Percentiles rank a stretch among this genome's conserved stretches.
Conservation (phyloP, 2,797 vertebrate genomes). For the Alosa sapidissima region DNA sequence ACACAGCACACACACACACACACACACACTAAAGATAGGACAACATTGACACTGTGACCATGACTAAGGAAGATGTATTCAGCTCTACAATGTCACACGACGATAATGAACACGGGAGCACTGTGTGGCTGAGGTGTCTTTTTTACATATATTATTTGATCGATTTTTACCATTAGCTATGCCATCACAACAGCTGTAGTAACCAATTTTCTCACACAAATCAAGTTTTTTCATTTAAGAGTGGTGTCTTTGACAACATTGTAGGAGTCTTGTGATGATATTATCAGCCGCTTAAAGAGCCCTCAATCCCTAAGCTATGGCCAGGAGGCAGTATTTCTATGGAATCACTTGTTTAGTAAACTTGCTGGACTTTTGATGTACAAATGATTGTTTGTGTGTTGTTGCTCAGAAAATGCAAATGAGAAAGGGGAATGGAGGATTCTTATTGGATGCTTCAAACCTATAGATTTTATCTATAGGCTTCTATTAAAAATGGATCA, state of each 20-base stretch:
- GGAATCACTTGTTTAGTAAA: neutral
- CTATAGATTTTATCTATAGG: neutral
- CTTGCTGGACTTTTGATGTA: no score
- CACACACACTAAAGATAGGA: neutral
- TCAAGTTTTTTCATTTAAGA: neutral
- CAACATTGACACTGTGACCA: conserved; percentile 12
- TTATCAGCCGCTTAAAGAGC: neutral
- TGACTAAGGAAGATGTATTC: neutral
- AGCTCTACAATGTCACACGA: neutral
- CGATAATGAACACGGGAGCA: neutral
- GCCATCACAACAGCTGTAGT: neutral
- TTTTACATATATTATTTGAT: neutral
- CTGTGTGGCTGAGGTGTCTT: neutral
- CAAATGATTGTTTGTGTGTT: neutral
- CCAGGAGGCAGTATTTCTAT: neutral
- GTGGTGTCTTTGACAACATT: neutral
- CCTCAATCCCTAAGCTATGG: neutral
- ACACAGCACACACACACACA: conserved; percentile 11
- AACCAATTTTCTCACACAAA: neutral
- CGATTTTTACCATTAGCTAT: neutral
- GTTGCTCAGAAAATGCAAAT: neutral
- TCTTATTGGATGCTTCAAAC: neutral
- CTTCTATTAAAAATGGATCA: neutral
- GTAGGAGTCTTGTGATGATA: neutral
- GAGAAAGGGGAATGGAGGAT: neutral